Percentiles rank a stretch among this genome's conserved stretches.
Evolutionary conservation across 2,113 vertebrate genomes (phyloP).

Genomic region (Marmota monax): DNA sequence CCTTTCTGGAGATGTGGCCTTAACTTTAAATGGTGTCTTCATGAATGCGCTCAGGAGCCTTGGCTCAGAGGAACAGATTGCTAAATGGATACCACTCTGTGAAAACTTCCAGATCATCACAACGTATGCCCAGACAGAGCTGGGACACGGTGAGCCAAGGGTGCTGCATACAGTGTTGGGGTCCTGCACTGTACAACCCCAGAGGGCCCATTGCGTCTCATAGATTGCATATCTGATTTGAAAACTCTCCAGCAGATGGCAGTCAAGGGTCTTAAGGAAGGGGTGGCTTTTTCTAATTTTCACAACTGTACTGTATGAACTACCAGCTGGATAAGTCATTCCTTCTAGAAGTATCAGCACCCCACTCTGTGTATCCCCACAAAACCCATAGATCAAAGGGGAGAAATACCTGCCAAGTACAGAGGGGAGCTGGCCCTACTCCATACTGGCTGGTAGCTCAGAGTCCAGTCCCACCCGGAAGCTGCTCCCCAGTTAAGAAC

Average conservation of each 20-base stretch:
- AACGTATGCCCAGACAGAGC: constrained; percentile 89
- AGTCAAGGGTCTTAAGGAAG: neutral
- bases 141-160: constrained; percentile 88
- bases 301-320: neutral
- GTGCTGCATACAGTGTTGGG: rapidly evolving
- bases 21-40: constrained; percentile 81
- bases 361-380: neutral
- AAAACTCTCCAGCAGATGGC: neutral
- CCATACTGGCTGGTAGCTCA: neutral
- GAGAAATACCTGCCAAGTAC: neutral
- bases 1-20: constrained; percentile 66
- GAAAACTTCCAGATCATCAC: constrained; percentile 79
- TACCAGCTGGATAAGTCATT: neutral
- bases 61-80: constrained; percentile 88
- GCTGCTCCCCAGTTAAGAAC: neutral
- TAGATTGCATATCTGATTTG: neutral
- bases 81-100: constrained; percentile 86
- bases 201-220: neutral
- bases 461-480: neutral
- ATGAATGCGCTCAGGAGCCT: constrained; percentile 81
- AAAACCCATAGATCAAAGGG: neutral
- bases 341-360: neutral
- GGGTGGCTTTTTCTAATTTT: neutral
- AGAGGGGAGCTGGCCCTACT: neutral
- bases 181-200: rapidly evolving